Base-by-base conservation (phyloP, 2,113 vertebrate species). In the Chaetops frenatus region DNA sequence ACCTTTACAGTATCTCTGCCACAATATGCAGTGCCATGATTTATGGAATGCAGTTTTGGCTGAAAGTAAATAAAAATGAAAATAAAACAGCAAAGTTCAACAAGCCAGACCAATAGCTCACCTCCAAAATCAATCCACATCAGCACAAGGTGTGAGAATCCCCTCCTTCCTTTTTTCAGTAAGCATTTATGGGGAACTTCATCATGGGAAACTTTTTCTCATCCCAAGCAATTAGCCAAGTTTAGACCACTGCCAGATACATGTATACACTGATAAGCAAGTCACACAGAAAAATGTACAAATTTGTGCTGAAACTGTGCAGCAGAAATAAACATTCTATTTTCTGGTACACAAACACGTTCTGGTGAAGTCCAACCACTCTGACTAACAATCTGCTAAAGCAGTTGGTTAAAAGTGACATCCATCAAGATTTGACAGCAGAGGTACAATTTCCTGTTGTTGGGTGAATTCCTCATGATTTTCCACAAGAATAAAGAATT, bases 1-100 rank as follows among this genome's bases (percentile, higher is more conserved):
- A n/a, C n/a, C n/a, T n/a, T n/a, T n/a, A 99, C 94, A 2, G 98
- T 98, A 80, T 99, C 98, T 95, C 99, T 98, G 53, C 99, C 99
- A 73, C 98, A 98, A 31, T 98, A 99, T 1, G 97, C 98, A 19
- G 99, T 99, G 73, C 97, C 98, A 36, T 98, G 99, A 96, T 99
- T 99, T 95, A 99, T 98, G 11, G 98, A 95, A 89, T 99, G 96
- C 4, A 98, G 96, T 97, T 98, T 99, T 58, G 99, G 99, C 99
- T 99, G 95, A 18, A 97, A 97, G 40, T 38, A 95, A 94, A 97
- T 17, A 81, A 57, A 94, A 94, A 74, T 23, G 18, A 93, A 45
- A 10, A 73, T 11, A 78, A 7, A 79, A 20, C 2, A 36, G 40
- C 24, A 56, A 67, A 88, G 35, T 69, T 64, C 57, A 94, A 19